Base-by-base conservation (phyloP, 1,140 invertebrate species). In the Zophobas atratus region DNA sequence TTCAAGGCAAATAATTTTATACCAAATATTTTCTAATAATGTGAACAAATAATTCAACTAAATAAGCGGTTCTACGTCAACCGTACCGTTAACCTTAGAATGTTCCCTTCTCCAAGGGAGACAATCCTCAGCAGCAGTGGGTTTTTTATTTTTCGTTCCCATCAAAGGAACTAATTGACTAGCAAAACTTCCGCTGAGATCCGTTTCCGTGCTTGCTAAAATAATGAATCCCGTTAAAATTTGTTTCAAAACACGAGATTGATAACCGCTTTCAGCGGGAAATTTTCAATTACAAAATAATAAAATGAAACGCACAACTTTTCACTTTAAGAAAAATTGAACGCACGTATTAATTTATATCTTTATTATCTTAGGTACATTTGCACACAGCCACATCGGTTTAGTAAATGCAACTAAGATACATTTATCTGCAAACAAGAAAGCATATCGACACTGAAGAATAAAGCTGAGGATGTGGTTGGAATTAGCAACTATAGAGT, bases 81-180 rank as follows among this genome's bases (percentile, higher is more conserved):
- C 63, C 60, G 72, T 81, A 81, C 80, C 80, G 46, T 76, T 86
- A 81, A 85, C 85, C 82, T 86, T 86, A 81, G 90, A 91, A 86
- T 90, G 89, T 86, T 93, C 92, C 84, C 92, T 89, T 87, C 92
- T 89, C 93, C 93, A 94, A 81, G 93, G 93, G 85, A 94, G 89
- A 79, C 91, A 92, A 84, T 91, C 89, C 87, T 94, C 93, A 84
- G 93, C 91, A 81, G 91, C 90, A 81, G 92, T 93, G 71, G 92
- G 91, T 57, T 86, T 86, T 84, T 88, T 87, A 76, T 82, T 85
- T 85, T 81, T 84, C 70, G 80, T 76, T 81, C 80, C 80, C 82
- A 84, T 80, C 78, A 84, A 75, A 43, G 82, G 84, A 77, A 75
- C 79, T 67, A 78, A 81, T 77, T 86, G 84, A 81, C 82, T 84